Evolutionary conservation across 2,113 vertebrate genomes (phyloP), one percentile per base, ranked within the genome.

Genomic region (Aegypius monachus): DNA sequence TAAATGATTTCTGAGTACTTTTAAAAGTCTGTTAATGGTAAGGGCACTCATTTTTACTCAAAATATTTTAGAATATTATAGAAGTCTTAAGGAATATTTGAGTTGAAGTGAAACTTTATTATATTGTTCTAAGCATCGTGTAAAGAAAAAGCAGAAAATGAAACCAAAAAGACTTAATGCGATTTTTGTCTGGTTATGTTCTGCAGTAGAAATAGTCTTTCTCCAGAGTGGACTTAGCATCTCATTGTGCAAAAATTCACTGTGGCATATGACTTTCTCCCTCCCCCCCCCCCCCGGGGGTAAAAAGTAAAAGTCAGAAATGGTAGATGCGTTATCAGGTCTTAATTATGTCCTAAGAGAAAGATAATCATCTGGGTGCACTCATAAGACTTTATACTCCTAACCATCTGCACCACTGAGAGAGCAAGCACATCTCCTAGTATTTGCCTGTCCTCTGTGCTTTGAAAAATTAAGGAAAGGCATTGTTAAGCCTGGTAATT

Each of bases 91-190:
- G 16, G 62, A 72, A 19, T 36, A 45, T 40, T 34, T 67, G 17
- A 56, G 25, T 61, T 72, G 11, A 27, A 0, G 0, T 59, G 8
- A 53, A n/a, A 4, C 3, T 63, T 23, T 25, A 5, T 59, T 16
- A 5, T 21, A 7, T 8, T 71, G 5, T 55, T 67, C 26, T 38
- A 55, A 79, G 13, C 2, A 23, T 59, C 13, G 2, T 4, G 2
- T 63, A 34, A 79, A 63, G 42, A 42, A 89, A 88, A 81, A 81
- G 9, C 17, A n/a, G 26, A 21, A 53, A 48, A 52, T n/a, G 25
- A 78, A 79, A 48, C 21, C 2, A 32, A 31, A 48, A 34, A 25
- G 16, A 5, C 6, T 50, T n/a, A 26, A 29, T 45, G 68, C n/a
- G 4, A 3, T 74, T 84, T 92, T 70, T 42, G 9, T 15, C 47